phyloP scores from a whole-genome alignment of 1,140 invertebrate genomes.

The Musca vetustissima region DNA sequence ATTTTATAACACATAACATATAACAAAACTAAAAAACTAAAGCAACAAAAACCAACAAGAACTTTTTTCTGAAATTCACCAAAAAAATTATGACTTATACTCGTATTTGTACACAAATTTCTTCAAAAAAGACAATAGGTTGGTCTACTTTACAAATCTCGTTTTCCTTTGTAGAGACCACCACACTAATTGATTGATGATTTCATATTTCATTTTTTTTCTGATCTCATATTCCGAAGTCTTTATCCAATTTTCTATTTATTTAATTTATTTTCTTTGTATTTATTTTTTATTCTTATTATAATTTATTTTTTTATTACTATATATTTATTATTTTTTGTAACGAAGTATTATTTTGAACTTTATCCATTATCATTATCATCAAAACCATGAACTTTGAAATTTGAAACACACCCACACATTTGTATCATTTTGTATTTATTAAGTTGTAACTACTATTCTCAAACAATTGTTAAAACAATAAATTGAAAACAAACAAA shows the following conservation, averaged over 20 bases:
- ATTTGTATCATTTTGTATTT: not conserved
- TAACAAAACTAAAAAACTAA: not conserved
- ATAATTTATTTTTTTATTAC: constrained; percentile 18
- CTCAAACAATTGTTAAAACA: constrained; percentile 1
- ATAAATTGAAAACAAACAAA: constrained; percentile 4
- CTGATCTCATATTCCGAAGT: not conserved
- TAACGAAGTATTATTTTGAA: not conserved
- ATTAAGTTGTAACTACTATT: constrained; percentile 10
- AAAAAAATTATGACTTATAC: constrained; percentile 46
- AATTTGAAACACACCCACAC: constrained; percentile 3
- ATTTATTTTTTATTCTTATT: constrained; percentile 23
- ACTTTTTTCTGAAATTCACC: constrained; percentile 11
- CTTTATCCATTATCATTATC: not conserved
- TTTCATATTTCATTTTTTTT: no score
- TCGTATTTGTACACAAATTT: constrained; percentile 52
- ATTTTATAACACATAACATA: constrained; percentile 2
- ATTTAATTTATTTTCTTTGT: constrained; percentile 8
- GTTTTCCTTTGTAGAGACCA: not conserved
- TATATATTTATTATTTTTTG: constrained; percentile 12
- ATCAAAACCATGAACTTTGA: constrained; percentile 2
- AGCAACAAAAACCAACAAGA: constrained; percentile 13
- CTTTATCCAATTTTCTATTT: constrained; percentile 4
- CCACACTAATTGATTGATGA: not conserved
- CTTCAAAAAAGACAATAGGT: not conserved
- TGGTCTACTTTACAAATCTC: not conserved